Conservation (phyloP, 2,888 invertebrate species). For the Parnassius mnemosyne region DNA sequence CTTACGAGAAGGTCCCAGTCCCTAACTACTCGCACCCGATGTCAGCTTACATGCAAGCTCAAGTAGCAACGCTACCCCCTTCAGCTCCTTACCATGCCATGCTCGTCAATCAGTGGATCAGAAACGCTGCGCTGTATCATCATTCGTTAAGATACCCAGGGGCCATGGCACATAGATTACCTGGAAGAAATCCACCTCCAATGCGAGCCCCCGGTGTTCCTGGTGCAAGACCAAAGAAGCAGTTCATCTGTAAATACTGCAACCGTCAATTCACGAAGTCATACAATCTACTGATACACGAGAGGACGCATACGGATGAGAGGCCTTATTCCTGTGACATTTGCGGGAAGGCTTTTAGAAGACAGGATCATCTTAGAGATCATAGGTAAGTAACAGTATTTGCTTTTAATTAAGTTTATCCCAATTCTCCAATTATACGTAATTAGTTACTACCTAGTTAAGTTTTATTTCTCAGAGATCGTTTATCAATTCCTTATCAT, state of each 20-base stretch:
- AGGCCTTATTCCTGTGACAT: constrained; percentile 97
- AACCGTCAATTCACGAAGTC: constrained; percentile 98
- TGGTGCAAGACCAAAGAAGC: constrained; percentile 85
- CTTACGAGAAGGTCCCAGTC: constrained; percentile 62
- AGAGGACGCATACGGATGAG: constrained; percentile 98
- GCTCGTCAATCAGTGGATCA: constrained; percentile 87
- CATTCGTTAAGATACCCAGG: constrained; percentile 75
- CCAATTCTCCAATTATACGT: no score
- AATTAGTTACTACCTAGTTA: no score
- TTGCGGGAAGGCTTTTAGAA: constrained; percentile 96
- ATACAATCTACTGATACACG: constrained; percentile 98
- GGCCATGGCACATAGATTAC: constrained; percentile 73
- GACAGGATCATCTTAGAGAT: constrained; percentile 96
- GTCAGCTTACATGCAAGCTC: constrained; percentile 71
- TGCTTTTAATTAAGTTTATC: background rate
- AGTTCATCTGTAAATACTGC: constrained; percentile 99
- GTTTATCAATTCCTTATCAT: background rate
- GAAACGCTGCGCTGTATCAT: constrained; percentile 86
- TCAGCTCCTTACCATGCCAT: constrained; percentile 80
- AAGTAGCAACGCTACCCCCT: constrained; percentile 69
- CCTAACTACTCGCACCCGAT: constrained; percentile 63
- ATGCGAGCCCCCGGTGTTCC: constrained; percentile 79
- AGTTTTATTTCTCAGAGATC: background rate
- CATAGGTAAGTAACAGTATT: constrained; percentile 83
- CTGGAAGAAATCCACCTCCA: constrained; percentile 76